Evolutionary conservation across 2,113 vertebrate species (phyloP), one percentile per base, ranked within the genome.

Genomic region (human): DNA sequence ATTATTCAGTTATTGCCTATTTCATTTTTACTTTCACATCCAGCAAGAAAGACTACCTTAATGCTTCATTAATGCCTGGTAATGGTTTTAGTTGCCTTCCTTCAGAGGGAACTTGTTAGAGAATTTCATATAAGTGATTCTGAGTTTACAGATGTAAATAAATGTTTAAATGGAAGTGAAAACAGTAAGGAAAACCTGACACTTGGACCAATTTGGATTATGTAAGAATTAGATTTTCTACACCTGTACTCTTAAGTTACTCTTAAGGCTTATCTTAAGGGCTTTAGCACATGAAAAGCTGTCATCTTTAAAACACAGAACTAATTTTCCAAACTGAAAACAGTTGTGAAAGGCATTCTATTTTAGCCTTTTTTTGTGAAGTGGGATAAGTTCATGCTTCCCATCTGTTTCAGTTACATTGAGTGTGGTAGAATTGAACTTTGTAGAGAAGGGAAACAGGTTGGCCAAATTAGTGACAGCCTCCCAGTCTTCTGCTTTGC

Each of bases 221-320:
- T 66, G 13, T 73, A 43, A 48, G 55, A 79, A 79, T 86, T 93
- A 18, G 8, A 52, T 96, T 93, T 96, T 89, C 45, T 84, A 4
- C 82, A 64, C 45, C 59, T 85, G 25, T 87, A 92, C 57, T 68
- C 94, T 83, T 83, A 82, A 82, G 8, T 75, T 81, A 64, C 14
- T 83, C 40, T 83, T 82, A 79, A 64, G 73, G 43, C 61, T 92
- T 93, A 38, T 79, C 66, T 93, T 92, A 81, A 78, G 61, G 90
- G 76, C 45, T 79, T 91, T 72, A 95, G 22, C n/a, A 94, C n/a
- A 81, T 85, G 50, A 13, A 75, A 84, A 68, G 32, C 90, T 95
- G 55, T 93, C 27, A 68, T 93, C 52, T 94, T 93, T 93, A 50
- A 92, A 90, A 91, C 57, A 89, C 30, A 97, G 30, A 91, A 70